Percentiles rank a stretch among this genome's conserved stretches.
Evolutionary conservation across 2,797 vertebrate species (phyloP).

Genomic region (Arnoldichthys spilopterus): DNA sequence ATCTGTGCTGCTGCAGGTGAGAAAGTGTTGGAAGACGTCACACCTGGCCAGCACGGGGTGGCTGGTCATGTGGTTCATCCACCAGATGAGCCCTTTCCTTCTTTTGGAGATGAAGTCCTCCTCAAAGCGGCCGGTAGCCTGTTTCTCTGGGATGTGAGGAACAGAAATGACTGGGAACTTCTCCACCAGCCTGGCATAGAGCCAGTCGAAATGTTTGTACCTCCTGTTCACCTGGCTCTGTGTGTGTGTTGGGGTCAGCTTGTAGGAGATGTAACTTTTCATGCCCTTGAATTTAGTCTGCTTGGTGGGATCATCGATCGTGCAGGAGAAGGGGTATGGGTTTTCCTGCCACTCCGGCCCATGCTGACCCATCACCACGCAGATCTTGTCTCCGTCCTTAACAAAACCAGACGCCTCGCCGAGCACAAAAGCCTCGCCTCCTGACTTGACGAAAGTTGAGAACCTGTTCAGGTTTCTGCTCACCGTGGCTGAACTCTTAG

Average conservation of each 20-base stretch:
- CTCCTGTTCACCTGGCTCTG: constrained; percentile 89
- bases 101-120: constrained; percentile 99
- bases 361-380: constrained; percentile 86
- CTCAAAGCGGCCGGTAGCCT: constrained; percentile 96
- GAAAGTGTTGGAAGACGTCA: constrained; percentile 96
- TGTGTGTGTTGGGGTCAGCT: constrained; percentile 91
- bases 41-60: constrained; percentile 93
- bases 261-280: constrained; percentile 98
- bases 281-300: constrained; percentile 99
- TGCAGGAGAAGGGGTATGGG: constrained; percentile 91
- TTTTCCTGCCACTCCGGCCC: constrained; percentile 98
- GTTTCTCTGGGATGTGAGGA: constrained; percentile 96
- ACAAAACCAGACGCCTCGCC: constrained; percentile 92
- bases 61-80: constrained; percentile 99
- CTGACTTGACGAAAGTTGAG: constrained; percentile 95
- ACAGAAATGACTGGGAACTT: constrained; percentile 97
- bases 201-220: constrained; percentile 99
- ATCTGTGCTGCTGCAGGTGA: constrained; percentile 90
- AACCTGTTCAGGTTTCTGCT: constrained; percentile 95
- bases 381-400: constrained; percentile 94
- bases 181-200: constrained; percentile 90
- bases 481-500: constrained; percentile 91
- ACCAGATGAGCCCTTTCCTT: constrained; percentile 93
- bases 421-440: constrained; percentile 94
- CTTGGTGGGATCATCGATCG: constrained; percentile 96